Evolutionary conservation across 2,888 invertebrate genomes (phyloP).

Genomic region (Elegia similella): DNA sequence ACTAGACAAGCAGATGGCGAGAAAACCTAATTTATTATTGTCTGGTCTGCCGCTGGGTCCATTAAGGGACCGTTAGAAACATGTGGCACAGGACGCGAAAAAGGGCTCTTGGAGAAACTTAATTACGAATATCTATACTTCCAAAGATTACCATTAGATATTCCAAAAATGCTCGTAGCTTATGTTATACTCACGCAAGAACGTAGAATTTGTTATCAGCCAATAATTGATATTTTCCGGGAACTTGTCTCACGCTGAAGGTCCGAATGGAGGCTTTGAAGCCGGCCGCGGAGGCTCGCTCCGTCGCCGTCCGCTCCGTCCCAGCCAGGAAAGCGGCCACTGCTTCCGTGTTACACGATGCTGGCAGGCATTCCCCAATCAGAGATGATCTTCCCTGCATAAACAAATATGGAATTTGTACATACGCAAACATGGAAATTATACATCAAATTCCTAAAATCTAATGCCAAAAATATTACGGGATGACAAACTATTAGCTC

Average conservation of each 20-base stretch:
- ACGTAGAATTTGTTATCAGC: slow-evolving; percentile 85
- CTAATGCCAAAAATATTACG: no score
- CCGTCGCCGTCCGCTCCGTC: slow-evolving; percentile 57
- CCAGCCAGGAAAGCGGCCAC: slow-evolving; percentile 64
- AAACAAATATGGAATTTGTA: background rate
- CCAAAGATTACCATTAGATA: background rate
- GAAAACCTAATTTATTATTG: background rate
- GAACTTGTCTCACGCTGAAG: slow-evolving; percentile 84
- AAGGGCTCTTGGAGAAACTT: background rate
- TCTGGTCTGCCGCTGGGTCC: background rate
- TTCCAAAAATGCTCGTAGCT: no score
- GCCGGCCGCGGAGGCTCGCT: slow-evolving; percentile 48
- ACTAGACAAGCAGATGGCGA: slow-evolving; percentile 1
- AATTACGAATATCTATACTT: background rate
- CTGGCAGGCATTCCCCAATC: slow-evolving; percentile 89
- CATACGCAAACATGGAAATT: no score
- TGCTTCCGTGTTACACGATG: slow-evolving; percentile 82
- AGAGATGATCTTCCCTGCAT: slow-evolving; percentile 84
- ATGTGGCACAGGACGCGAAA: background rate
- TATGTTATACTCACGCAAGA: slow-evolving; percentile 79
- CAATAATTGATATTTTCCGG: slow-evolving; percentile 84
- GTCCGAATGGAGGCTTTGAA: slow-evolving; percentile 75
- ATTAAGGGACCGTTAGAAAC: background rate
- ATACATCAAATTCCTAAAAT: no score
- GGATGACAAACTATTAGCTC: no score